phyloP scores from a whole-genome alignment of 2,888 invertebrate genomes.

The Cosmopolites sordidus region DNA sequence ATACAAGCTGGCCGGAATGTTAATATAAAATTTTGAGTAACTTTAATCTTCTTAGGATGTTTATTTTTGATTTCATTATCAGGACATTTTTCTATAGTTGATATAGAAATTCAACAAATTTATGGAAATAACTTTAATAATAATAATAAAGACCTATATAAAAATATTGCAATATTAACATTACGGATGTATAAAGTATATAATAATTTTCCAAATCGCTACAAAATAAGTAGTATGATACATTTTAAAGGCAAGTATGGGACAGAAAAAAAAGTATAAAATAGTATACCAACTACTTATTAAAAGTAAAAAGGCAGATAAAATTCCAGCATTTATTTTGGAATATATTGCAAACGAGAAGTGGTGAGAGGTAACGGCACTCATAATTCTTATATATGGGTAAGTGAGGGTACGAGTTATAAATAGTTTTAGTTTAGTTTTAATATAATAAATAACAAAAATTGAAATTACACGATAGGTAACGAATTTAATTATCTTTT shows the following conservation, averaged over 20 bases:
- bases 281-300: background rate
- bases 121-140: background rate
- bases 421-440: too few species aligned
- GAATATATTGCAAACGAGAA: too few species aligned
- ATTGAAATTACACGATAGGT: too few species aligned
- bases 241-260: conserved; percentile 8
- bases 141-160: background rate
- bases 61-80: too few species aligned
- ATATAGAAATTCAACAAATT: too few species aligned
- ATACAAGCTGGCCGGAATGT: conserved; percentile 31
- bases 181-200: background rate
- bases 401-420: too few species aligned
- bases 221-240: background rate
- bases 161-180: background rate
- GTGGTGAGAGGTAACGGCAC: conserved; percentile 5
- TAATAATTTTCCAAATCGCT: background rate
- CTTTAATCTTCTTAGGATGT: too few species aligned
- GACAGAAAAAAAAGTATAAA: background rate
- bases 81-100: too few species aligned
- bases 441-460: too few species aligned
- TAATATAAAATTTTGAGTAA: conserved; percentile 4
- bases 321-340: background rate
- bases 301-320: background rate
- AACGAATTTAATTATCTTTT: too few species aligned
- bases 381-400: conserved; percentile 4